Base-by-base conservation (phyloP, 2,888 invertebrate species). In the Hydropsyche betteni region DNA sequence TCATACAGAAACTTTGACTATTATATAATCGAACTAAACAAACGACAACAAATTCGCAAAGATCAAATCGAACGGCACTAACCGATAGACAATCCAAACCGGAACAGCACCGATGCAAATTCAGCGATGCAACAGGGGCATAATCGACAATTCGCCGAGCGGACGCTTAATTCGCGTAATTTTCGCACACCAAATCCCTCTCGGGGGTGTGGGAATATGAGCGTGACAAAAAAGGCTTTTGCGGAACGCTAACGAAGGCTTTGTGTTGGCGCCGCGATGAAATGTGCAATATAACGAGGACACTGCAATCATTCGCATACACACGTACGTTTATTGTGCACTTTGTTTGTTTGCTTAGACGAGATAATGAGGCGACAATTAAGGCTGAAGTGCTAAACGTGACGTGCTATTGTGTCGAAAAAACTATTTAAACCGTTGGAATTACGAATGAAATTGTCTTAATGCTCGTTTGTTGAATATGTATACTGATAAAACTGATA, bases 201-300 rank as follows among this genome's bases (percentile, higher is more conserved):
- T 68, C 68, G 50, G 44, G 8, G 10, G 68, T 24, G 53, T 52
- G 72, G 16, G 61, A 58, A 58, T 58, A 64, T 64, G 34, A 34
- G 24, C 16, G 58, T 24, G 58, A 64, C 64, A 64, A 64, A 64
- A 64, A 64, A 64, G 36, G 12, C 34, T 58, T 58, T 64, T 36
- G 64, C 64, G 7, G 7, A 24, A n/a, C 75, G 68, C 73, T 77
- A 77, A 77, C 77, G 77, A 77, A 77, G 64, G 64, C 36, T 69
- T 73, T 69, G 71, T 77, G 44, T 44, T 44, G 44, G 44, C 2
- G 10, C 10, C 74, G 72, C 74, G 68, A 74, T 74, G 75, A 75
- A 77, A 72, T 77, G 75, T 74, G 75, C 76, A 75, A 55, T 68
- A 10, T 51, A 4, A 16, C 58, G 58, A 8, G 74, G 70, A 76